A percentile compares a stretch with the other conserved stretches of the same genome.
Evolutionary conservation across 2,888 invertebrate species (phyloP).

Genomic region (Myopa testacea): DNA sequence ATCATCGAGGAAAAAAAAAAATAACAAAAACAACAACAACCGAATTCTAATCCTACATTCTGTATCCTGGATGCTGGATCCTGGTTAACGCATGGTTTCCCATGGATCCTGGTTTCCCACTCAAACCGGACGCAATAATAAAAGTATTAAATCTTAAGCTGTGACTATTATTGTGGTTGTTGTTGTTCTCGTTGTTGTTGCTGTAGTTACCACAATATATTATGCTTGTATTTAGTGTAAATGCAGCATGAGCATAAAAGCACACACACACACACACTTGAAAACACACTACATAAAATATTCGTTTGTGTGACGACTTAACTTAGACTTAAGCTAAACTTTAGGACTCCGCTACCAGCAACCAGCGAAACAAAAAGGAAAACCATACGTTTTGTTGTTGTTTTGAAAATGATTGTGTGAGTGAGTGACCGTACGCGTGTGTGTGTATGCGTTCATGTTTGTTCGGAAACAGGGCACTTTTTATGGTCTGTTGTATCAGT

Average conservation of each 20-base stretch:
- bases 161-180: conserved; percentile 8
- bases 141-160: conserved; percentile 15
- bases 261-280: neutral
- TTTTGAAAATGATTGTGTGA: neutral
- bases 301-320: neutral
- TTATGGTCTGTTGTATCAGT: too few relatives aligned
- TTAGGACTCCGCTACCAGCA: neutral
- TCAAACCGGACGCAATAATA: conserved; percentile 2
- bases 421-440: conserved; percentile 1
- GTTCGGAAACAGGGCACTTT: conserved; percentile 9
- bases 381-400: neutral
- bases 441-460: conserved; percentile 43
- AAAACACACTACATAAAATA: neutral
- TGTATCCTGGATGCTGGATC: neutral
- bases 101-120: neutral
- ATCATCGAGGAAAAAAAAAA: neutral
- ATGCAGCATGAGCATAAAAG: conserved; percentile 1
- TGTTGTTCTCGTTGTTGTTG: neutral
- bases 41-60: neutral
- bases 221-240: conserved; percentile 23
- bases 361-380: neutral
- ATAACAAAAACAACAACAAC: neutral
- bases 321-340: conserved; percentile 13
- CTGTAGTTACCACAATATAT: conserved; percentile 5
- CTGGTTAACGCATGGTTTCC: neutral